These are phyloP conservation scores for Darevskia nairensis DNA, from an alignment of 2,797 vertebrate genomes.

Conservation along the genomic window DNA sequence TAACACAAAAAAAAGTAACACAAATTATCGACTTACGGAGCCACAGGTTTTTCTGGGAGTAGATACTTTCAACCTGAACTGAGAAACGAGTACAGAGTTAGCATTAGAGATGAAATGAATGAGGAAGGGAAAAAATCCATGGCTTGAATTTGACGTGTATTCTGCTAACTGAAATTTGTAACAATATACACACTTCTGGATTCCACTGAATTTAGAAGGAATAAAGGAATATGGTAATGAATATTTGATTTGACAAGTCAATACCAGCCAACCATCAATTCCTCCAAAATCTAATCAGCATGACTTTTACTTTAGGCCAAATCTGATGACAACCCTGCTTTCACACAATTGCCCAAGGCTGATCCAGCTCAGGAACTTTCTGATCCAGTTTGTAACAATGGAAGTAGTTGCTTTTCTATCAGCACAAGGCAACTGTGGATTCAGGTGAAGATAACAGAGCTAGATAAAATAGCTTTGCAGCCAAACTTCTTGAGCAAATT, in stretches of 20 bases:
- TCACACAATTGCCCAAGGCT: background rate
- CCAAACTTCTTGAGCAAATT: too few relatives aligned
- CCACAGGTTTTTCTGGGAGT: background rate
- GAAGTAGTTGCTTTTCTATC: background rate
- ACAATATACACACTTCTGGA: background rate
- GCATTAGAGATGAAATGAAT: background rate
- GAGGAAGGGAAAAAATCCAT: background rate
- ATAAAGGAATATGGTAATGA: background rate
- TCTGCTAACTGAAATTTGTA: background rate
- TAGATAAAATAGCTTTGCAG: background rate
- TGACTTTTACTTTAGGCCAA: background rate
- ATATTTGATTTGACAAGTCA: background rate
- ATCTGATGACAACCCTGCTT: background rate
- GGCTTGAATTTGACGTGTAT: background rate
- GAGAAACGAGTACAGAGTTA: background rate
- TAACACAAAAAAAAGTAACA: conserved; percentile 14
- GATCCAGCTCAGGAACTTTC: background rate
- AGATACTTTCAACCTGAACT: background rate
- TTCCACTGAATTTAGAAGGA: background rate
- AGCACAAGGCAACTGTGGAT: background rate
- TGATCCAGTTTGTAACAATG: background rate
- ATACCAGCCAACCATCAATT: background rate
- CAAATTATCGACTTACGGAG: accelerated
- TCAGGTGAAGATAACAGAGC: background rate
- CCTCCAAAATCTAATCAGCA: background rate